Percentiles rank a stretch among this genome's conserved stretches.
These are phyloP conservation scores for Eudasyphora cyanicolor DNA, from an alignment of 2,888 invertebrate species.

Conservation along the genomic window DNA sequence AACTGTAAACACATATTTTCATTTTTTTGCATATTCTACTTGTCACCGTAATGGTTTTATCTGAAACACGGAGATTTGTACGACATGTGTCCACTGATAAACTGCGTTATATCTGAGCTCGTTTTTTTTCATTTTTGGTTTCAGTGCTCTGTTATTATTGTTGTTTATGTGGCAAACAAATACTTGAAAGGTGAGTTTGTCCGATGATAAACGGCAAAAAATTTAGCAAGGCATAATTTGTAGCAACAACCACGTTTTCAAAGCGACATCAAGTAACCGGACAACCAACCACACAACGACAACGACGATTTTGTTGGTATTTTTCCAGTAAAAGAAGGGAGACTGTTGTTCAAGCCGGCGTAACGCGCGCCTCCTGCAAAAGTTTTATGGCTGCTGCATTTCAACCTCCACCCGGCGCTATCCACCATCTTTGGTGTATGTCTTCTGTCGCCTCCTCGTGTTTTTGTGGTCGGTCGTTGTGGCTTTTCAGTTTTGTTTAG, in stretches of 20 bases:
- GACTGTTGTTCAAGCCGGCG: constrained; percentile 26
- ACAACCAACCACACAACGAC: constrained; percentile 37
- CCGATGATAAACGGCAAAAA: constrained; percentile 27
- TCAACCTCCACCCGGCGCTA: no score
- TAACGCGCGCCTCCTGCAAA: constrained; percentile 6
- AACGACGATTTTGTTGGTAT: constrained; percentile 37
- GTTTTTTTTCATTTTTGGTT: no score
- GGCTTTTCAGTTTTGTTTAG: constrained; percentile 42
- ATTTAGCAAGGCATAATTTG: constrained; percentile 33
- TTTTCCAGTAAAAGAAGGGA: constrained; percentile 37
- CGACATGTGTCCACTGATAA: not conserved
- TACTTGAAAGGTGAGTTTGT: constrained; percentile 27
- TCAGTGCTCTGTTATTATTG: no score
- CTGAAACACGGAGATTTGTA: not conserved
- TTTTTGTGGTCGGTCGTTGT: constrained; percentile 36
- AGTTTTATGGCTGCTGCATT: not conserved
- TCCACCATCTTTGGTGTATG: no score
- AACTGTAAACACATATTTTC: not conserved
- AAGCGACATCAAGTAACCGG: not conserved
- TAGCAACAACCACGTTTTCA: not conserved
- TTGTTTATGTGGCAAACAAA: not conserved
- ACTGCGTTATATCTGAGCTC: constrained; percentile 22
- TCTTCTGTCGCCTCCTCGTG: not conserved
- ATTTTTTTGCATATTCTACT: not conserved
- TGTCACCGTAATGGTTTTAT: not conserved